Conservation (phyloP, 2,888 invertebrate species). For the Amblyteles armatorius region DNA sequence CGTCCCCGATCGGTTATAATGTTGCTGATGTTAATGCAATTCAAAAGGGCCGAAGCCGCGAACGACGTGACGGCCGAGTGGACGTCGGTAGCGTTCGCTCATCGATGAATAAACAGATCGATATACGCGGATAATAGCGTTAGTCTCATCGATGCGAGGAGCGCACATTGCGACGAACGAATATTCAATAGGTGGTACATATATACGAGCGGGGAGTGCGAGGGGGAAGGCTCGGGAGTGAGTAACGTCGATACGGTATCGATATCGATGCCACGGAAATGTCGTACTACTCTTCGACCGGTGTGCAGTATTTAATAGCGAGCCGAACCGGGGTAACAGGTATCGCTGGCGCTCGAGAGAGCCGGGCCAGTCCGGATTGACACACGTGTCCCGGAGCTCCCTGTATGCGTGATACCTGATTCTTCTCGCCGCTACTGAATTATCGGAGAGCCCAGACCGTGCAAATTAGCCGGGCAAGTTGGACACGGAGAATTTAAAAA, state of each 20-base stretch:
- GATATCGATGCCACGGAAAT: conserved; percentile 72
- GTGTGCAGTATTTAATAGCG: conserved; percentile 22
- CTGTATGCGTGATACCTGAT: conserved; percentile 31
- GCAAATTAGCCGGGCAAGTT: conserved; percentile 21
- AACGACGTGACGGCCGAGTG: conserved; percentile 32
- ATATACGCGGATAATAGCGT: conserved; percentile 56
- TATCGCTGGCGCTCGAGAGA: not conserved
- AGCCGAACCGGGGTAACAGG: not conserved
- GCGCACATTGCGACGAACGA: conserved; percentile 29
- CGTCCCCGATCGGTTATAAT: not conserved
- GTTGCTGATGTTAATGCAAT: conserved; percentile 48
- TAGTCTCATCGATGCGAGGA: conserved; percentile 38
- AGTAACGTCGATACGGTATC: conserved; percentile 72
- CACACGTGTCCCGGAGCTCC: conserved; percentile 17
- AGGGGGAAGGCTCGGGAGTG: not conserved
- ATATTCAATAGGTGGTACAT: conserved; percentile 42
- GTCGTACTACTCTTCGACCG: conserved; percentile 12
- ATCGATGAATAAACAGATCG: conserved; percentile 55
- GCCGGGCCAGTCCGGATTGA: conserved; percentile 19
- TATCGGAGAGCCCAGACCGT: conserved; percentile 1
- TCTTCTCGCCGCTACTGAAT: conserved; percentile 41
- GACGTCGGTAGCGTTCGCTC: conserved; percentile 34
- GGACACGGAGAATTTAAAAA: not conserved
- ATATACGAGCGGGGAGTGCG: not conserved
- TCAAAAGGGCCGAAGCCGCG: conserved; percentile 29